Base-by-base conservation (phyloP, 30 jellyfish, hydroid and myxozoan genomes). In the Mastigias papua region DNA sequence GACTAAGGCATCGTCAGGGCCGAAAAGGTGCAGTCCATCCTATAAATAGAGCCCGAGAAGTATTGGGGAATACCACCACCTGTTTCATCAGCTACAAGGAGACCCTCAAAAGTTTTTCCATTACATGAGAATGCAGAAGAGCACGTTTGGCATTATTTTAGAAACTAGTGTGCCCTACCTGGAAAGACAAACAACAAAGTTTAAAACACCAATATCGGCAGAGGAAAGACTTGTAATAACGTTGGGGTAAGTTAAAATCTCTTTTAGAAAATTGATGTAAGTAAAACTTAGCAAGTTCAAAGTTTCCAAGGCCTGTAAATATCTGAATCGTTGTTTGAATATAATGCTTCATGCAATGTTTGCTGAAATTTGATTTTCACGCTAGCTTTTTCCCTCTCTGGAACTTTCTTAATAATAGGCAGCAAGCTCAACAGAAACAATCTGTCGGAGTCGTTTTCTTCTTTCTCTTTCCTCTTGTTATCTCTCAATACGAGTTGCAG, bases 381-480 rank as follows among this genome's bases (percentile, higher is more conserved):
- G n/a, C n/a, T n/a, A 0, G 19, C 22, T 28, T 78, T 78, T 57
- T 78, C 81, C 34, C 80, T 25, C 35, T 10, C 42, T 54, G 89
- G 89, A 35, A 78, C 7, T 54, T 54, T 25, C 50, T 30, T 78
- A 4, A 76, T 1, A 50, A 51, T 26, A 13, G 81, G 89, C 66
- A 78, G 33, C 30, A 78, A 30, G 34, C 80, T 78, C 30, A 78
- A 32, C n/a, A n/a, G n/a, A n/a, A n/a, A n/a, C n/a, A n/a, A n/a
- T n/a, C n/a, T n/a, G n/a, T n/a, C n/a, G n/a, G 10, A 78, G 65
- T 54, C 89, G 28, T 61, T 51, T 23, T 78, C 89, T 57, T 78
- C 89, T 10, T 63, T 78, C 28, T 78, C 78, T 61, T 63, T 76
- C 33, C 65, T 25, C 65, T 60, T n/a, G 50, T 51, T 32, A 48